Base-by-base conservation (phyloP, 2,113 vertebrate species). In the Epinephelus moara region DNA sequence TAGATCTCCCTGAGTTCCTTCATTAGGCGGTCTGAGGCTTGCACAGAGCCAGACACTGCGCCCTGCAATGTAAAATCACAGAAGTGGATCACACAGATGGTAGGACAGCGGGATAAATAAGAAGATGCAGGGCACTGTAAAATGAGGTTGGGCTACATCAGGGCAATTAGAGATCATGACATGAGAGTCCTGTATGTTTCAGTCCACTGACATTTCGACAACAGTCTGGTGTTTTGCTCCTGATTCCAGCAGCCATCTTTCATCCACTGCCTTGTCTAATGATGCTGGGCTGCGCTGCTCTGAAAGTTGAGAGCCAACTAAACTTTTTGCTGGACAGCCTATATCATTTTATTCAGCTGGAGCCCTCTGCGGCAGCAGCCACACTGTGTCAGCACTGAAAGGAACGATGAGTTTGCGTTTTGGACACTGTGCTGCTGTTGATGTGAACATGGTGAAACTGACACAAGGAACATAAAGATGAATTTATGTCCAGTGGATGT, bases 1-100 rank as follows among this genome's bases (percentile, higher is more conserved):
- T 99, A 99, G 94, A 99, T 99, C 95, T 99, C 98, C 96, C 98
- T 97, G 96, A 99, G 98, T 94, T 99, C 98, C 96, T 99, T 99
- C 98, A 99, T 99, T 84, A 99, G 96, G 90, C 98, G 97, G 94
- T 99, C 98, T 68, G 98, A 99, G 81, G 98, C 98, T 94, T 99
- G 98, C 80, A 99, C 98, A 6, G 98, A 99, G 81, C 98, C 98
- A 63, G 98, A 99, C 83, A 99, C 97, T 1, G 98, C 98, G 87
- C 97, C 98, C 98, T 99, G 90, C 40, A 90, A 93, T 52, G 70
- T 1, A 80, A 59, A 66, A 37, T 6, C 67, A 33, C 15, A 69
- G 70, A 42, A 33, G 4, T 45, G 10, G 10, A 52, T 55, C 50
- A 76, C 49, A 37, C 33, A 62, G 49, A 33, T 5, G 0, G 21